Evolutionary conservation across 2,113 vertebrate species (phyloP).

Genomic region (Xyliphius kryptos): DNA sequence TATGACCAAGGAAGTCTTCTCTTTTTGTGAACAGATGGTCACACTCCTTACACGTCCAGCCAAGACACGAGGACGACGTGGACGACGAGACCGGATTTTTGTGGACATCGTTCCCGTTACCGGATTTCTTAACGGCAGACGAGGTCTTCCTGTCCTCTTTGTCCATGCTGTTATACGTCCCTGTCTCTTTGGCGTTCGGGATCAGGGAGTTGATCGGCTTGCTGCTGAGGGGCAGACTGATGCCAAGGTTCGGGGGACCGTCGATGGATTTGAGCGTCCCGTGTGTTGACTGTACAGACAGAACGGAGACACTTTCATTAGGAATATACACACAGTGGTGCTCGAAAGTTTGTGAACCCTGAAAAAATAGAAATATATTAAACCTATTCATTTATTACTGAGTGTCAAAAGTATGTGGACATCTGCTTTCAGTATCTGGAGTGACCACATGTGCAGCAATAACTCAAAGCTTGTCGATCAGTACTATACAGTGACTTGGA

Average conservation of each 20-base stretch:
- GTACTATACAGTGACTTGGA: no score
- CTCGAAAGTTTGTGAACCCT: no score
- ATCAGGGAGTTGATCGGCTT: conserved; percentile 80
- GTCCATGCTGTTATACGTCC: conserved; percentile 66
- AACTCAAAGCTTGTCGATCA: no score
- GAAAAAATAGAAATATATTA: no score
- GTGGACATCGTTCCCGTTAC: conserved; percentile 46
- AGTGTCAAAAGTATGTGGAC: no score
- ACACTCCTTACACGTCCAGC: conserved; percentile 89
- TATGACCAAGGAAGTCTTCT: conserved; percentile 85
- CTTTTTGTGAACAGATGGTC: conserved; percentile 78
- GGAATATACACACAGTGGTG: no score
- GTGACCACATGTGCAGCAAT: no score
- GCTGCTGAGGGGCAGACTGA: conserved; percentile 81
- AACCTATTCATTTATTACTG: no score
- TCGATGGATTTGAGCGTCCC: conserved; percentile 89
- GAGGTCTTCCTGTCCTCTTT: conserved; percentile 73
- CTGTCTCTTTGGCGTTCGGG: conserved; percentile 70
- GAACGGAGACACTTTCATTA: no score
- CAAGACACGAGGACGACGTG: conserved; percentile 54
- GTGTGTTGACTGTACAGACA: conserved; percentile 92
- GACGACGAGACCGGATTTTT: conserved; percentile 60
- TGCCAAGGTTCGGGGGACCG: conserved; percentile 86
- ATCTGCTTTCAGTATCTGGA: no score
- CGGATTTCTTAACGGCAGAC: conserved; percentile 67